Evolutionary conservation across 2,797 vertebrate genomes (phyloP).

Genomic region (Bovichtus variegatus): DNA sequence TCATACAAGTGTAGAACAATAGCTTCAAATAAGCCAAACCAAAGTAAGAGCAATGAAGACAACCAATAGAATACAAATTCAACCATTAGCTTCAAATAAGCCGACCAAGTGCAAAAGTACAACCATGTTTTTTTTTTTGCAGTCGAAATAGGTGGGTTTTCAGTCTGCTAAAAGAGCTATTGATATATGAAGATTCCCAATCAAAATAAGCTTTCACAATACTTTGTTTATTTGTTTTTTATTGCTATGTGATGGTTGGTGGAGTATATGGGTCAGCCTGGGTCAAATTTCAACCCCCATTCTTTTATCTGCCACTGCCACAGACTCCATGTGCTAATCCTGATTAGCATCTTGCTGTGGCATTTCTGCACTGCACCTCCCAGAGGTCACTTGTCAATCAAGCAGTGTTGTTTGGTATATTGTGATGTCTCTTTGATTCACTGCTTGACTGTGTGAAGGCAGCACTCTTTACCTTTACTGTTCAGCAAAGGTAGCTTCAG

Average conservation of each 20-base stretch:
- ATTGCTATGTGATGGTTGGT: background rate
- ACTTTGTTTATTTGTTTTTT: slow-evolving; percentile 2
- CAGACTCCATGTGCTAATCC: slow-evolving; percentile 56
- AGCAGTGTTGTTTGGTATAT: slow-evolving; percentile 18
- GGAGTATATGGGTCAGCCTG: background rate
- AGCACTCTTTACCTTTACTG: background rate
- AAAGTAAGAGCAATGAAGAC: too few species aligned
- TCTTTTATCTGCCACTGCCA: slow-evolving; percentile 36
- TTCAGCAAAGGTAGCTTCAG: background rate
- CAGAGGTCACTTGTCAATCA: slow-evolving; percentile 70
- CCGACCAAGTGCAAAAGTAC: too few species aligned
- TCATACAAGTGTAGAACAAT: too few species aligned
- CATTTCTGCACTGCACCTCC: slow-evolving; percentile 39
- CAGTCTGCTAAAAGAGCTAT: too few species aligned
- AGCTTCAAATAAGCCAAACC: too few species aligned
- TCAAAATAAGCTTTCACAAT: background rate
- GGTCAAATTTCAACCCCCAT: slow-evolving; percentile 20
- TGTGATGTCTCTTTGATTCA: slow-evolving; percentile 48
- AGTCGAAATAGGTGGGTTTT: too few species aligned
- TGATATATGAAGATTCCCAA: background rate
- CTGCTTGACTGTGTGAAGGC: slow-evolving; percentile 37
- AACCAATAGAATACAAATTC: too few species aligned
- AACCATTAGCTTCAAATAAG: too few species aligned
- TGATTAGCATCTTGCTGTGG: slow-evolving; percentile 62
- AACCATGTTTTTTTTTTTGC: too few species aligned